Conservation (phyloP, 2,797 vertebrate genomes). For the Parauchenoglanis ngamensis region DNA sequence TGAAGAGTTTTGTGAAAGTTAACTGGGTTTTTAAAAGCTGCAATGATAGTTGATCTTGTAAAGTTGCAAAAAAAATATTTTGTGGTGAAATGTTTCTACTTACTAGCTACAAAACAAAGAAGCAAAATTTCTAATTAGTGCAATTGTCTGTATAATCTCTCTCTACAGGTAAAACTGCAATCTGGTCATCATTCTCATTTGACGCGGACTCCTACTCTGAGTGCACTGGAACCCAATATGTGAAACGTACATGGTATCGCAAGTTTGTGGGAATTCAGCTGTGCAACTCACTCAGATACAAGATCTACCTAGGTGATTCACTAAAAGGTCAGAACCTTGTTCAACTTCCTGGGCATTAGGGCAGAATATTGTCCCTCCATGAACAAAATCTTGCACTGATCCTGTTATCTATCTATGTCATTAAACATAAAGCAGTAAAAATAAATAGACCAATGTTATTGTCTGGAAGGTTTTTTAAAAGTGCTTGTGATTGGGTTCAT, state of each 20-base stretch:
- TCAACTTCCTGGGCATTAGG: background rate
- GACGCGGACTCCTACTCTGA: conserved; percentile 89
- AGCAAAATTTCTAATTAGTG: background rate
- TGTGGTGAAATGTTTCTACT: background rate
- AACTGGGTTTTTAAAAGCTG: background rate
- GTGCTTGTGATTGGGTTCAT: background rate
- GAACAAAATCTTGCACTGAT: background rate
- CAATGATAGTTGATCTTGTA: background rate
- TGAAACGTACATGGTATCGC: conserved; percentile 98
- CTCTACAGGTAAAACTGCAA: conserved; percentile 88
- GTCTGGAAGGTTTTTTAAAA: background rate
- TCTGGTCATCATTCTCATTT: conserved; percentile 96
- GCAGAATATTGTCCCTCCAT: background rate
- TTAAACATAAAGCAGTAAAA: background rate
- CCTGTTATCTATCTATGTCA: background rate
- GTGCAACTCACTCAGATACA: conserved; percentile 97
- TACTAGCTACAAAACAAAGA: background rate
- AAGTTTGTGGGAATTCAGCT: conserved; percentile 98
- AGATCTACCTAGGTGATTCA: conserved; percentile 96
- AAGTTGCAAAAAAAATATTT: background rate
- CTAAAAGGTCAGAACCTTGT: conserved; percentile 82
- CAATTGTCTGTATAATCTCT: conserved; percentile 1
- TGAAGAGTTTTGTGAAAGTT: background rate
- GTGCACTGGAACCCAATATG: conserved; percentile 89
- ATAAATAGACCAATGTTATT: background rate